Evolutionary conservation across 2,113 vertebrate genomes (phyloP).

Genomic region (Peromyscus polionotus): DNA sequence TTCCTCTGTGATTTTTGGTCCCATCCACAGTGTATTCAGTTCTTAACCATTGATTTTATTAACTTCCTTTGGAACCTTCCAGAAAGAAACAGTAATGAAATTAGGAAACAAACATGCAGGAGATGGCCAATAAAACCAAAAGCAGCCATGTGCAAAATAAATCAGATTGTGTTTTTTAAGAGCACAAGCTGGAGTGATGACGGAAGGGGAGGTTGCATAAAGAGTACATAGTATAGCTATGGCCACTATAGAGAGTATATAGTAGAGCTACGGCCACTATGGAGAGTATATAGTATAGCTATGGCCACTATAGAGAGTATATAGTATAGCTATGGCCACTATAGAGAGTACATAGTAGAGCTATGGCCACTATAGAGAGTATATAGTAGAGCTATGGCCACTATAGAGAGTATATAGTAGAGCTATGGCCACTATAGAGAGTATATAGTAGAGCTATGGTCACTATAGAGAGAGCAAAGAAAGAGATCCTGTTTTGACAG

Average conservation of each 20-base stretch:
- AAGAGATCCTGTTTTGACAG: neutral
- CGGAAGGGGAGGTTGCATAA: neutral
- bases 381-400: no score
- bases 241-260: no score
- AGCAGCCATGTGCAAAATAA: constrained; percentile 31
- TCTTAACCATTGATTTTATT: constrained; percentile 56
- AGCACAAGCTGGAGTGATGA: constrained; percentile 18
- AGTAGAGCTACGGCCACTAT: no score
- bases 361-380: no score
- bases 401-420: neutral
- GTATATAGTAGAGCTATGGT: neutral
- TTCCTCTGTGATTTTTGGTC: constrained; percentile 30
- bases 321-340: no score
- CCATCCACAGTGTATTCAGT: neutral
- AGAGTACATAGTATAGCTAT: no score
- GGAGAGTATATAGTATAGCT: no score
- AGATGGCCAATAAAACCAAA: constrained; percentile 11
- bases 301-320: no score
- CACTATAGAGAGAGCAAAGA: neutral
- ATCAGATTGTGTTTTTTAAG: neutral
- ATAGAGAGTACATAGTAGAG: no score
- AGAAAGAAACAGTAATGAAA: constrained; percentile 44
- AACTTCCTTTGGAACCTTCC: neutral
- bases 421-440: neutral
- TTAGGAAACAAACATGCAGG: neutral